Base-by-base conservation (phyloP, 2,888 invertebrate species). In the Ormyrus pomaceus region DNA sequence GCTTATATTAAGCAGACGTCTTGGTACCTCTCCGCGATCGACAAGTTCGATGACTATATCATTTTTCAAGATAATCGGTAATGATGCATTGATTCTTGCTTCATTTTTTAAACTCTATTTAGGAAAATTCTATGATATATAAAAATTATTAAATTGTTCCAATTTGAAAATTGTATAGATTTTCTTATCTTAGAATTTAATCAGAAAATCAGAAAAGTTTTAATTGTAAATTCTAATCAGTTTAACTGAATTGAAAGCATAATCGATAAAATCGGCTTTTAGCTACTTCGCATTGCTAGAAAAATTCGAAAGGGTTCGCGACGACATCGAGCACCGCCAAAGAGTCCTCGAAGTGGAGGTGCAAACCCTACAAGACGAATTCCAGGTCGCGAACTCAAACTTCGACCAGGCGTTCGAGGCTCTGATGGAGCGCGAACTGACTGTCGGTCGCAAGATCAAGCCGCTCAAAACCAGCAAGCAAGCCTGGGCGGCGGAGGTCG, bases 11-110 rank as follows among this genome's bases (percentile, higher is more conserved):
- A 34, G 34, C 34, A 34, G 78, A 83, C 7, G 70, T 62, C 34
- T 84, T 4, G 73, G 81, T 4, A 85, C 83, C 70, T 77, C 79
- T 0, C 76, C 48, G 77, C 79, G 11, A 82, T 86, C 34, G 86
- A 85, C 9, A 83, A 65, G 56, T 68, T 81, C 2, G 80, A 80
- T 13, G 85, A 82, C 8, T 13, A 19, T 62, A 64, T 75, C 3
- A 77, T 83, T 11, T 84, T 81, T 51, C 58, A 77, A 46, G 77
- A 82, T 11, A 6, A 11, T 10, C 71, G 80, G 82, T 79, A 78
- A 55, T 51, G 1, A 5, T 19, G 13, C 2, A 66, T 6, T n/a
- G 8, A 53, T 50, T 19, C 10, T 13, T 51, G 34, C 34, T 34
- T 34, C 34, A 19, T 66, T 66, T 66, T 6, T 51, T 66, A 8